Percentiles rank a stretch among this genome's conserved stretches.
phyloP scores from a whole-genome alignment of 1,140 invertebrate species.

The Heliconius himera region DNA sequence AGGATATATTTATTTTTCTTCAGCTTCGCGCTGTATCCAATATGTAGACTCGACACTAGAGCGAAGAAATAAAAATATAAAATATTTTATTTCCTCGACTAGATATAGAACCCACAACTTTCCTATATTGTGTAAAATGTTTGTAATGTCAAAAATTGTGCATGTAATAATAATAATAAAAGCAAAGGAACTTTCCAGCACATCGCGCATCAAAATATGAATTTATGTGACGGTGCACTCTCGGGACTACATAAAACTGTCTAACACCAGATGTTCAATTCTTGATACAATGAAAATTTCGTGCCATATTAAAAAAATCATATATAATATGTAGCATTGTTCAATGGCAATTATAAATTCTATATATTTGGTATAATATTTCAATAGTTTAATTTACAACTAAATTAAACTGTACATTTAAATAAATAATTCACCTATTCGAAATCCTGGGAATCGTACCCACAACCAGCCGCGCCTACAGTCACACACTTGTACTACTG shows the following conservation, averaged over 20 bases:
- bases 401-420: too few species aligned
- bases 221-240: slow-evolving; percentile 10
- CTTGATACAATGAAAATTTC: not conserved
- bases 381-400: too few species aligned
- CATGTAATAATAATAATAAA: not conserved
- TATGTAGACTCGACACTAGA: too few species aligned
- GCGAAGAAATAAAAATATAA: too few species aligned
- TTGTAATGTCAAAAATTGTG: not conserved
- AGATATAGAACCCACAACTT: too few species aligned
- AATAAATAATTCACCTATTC: too few species aligned
- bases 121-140: not conserved
- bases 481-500: too few species aligned
- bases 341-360: not conserved
- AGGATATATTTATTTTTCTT: not conserved
- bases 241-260: slow-evolving; percentile 3
- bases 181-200: not conserved
- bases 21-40: too few species aligned
- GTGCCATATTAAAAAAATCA: not conserved
- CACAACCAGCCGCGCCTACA: too few species aligned
- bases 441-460: too few species aligned
- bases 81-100: too few species aligned
- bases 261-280: slow-evolving; percentile 2
- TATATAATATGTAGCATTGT: not conserved
- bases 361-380: not conserved
- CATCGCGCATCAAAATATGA: not conserved